Evolutionary conservation across 2,797 vertebrate species (phyloP).

Genomic region (Betta splendens): DNA sequence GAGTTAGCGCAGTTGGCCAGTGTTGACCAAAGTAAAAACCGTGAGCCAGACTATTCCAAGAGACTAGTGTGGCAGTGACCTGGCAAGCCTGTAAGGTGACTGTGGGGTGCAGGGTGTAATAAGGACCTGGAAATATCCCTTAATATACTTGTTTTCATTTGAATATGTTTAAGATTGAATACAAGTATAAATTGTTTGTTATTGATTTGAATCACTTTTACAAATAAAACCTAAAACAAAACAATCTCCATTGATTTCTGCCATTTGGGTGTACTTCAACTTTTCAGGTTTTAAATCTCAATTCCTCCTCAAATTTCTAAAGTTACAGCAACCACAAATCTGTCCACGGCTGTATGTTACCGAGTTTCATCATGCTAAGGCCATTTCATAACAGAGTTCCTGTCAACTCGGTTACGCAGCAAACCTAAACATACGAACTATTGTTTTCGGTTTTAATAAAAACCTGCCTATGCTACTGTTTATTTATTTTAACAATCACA

Average conservation of each 20-base stretch:
- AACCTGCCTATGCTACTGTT: too few relatives aligned
- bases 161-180: not conserved
- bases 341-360: not conserved
- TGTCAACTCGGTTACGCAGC: constrained; percentile 6
- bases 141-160: constrained; percentile 23
- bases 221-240: constrained; percentile 2
- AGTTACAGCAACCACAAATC: not conserved
- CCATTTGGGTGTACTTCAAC: not conserved
- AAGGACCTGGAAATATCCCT: constrained; percentile 45
- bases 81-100: constrained; percentile 54
- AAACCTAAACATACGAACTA: not conserved
- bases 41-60: constrained; percentile 62
- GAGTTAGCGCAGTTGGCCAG: constrained; percentile 27
- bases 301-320: constrained; percentile 21
- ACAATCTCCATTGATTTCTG: not conserved
- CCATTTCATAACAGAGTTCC: constrained; percentile 28
- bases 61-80: constrained; percentile 64
- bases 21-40: constrained; percentile 37
- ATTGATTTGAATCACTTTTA: too few relatives aligned
- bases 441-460: not conserved
- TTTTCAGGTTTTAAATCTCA: constrained; percentile 28
- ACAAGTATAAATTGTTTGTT: not conserved
- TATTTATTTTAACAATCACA: not conserved
- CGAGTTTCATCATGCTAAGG: constrained; percentile 6
- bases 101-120: constrained; percentile 37